phyloP scores from a whole-genome alignment of 1,140 invertebrate species.

The Radopholus similis region DNA sequence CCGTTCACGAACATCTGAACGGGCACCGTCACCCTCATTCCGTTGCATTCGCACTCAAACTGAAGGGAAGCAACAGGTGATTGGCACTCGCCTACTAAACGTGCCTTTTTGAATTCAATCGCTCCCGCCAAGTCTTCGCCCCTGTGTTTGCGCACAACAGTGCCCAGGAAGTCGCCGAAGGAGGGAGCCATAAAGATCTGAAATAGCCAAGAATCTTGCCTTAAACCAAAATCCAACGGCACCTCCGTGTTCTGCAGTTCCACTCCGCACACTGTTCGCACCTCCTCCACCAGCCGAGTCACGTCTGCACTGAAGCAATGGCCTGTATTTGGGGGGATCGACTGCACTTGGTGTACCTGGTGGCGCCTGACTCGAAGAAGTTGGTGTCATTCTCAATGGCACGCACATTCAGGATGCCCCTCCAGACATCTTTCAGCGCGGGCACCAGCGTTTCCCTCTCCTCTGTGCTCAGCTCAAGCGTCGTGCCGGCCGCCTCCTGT shows the following conservation, averaged over 20 bases:
- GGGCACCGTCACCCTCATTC: constrained; percentile 26
- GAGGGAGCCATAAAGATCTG: constrained; percentile 77
- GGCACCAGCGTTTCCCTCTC: constrained; percentile 71
- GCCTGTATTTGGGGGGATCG: no score
- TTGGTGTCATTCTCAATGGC: constrained; percentile 74
- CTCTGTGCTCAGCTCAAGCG: constrained; percentile 72
- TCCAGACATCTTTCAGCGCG: constrained; percentile 71
- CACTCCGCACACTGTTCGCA: constrained; percentile 76
- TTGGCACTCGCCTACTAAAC: background rate
- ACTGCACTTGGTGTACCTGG: no score
- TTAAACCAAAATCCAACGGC: constrained; percentile 12
- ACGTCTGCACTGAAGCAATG: constrained; percentile 93
- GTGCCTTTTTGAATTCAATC: constrained; percentile 56
- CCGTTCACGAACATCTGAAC: constrained; percentile 76
- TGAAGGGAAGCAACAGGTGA: background rate
- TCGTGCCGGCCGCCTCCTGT: constrained; percentile 63
- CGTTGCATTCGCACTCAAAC: constrained; percentile 32
- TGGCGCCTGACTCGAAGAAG: constrained; percentile 84
- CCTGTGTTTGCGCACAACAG: constrained; percentile 69
- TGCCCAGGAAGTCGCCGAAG: constrained; percentile 75
- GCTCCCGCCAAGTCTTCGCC: constrained; percentile 62
- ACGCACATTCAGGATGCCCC: constrained; percentile 74
- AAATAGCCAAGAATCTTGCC: constrained; percentile 8
- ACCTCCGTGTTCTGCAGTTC: constrained; percentile 81
- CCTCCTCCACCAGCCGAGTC: constrained; percentile 80